Percentiles rank a stretch among this genome's conserved stretches.
phyloP scores from a whole-genome alignment of 2,797 vertebrate species.

The Anguilla pacifica region DNA sequence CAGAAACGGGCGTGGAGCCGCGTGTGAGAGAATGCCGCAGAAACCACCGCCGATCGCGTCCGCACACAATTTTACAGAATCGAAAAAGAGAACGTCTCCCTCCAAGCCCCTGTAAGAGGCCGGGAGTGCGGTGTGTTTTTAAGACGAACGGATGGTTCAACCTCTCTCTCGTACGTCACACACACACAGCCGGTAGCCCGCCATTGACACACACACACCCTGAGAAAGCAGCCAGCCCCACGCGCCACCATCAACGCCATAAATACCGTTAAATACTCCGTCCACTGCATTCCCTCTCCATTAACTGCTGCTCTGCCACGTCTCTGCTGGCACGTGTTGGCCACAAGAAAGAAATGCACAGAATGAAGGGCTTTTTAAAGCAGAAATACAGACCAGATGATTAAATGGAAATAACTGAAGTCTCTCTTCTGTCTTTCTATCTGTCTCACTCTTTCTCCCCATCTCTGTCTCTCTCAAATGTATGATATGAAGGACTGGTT shows the following conservation, averaged over 20 bases:
- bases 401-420: not conserved
- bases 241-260: conserved; percentile 18
- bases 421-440: not conserved
- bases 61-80: not conserved
- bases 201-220: not conserved
- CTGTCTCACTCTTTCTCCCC: not conserved
- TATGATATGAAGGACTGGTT: not conserved
- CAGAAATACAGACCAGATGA: conserved; percentile 28
- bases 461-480: not conserved
- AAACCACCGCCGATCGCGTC: not conserved
- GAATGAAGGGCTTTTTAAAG: conserved; percentile 4
- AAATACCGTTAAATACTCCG: conserved; percentile 28
- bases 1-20: not conserved
- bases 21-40: not conserved
- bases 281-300: conserved; percentile 35
- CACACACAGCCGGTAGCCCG: not conserved
- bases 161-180: not conserved
- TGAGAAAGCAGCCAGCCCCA: not conserved
- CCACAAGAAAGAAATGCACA: conserved; percentile 30
- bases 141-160: not conserved
- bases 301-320: conserved; percentile 33
- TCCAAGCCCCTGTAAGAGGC: not conserved
- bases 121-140: not conserved
- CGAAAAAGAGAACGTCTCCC: not conserved
- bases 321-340: not conserved